Evolutionary conservation across 2,113 vertebrate species (phyloP), one percentile per base, ranked within the genome.

Genomic region (Copsychus sechellarum): DNA sequence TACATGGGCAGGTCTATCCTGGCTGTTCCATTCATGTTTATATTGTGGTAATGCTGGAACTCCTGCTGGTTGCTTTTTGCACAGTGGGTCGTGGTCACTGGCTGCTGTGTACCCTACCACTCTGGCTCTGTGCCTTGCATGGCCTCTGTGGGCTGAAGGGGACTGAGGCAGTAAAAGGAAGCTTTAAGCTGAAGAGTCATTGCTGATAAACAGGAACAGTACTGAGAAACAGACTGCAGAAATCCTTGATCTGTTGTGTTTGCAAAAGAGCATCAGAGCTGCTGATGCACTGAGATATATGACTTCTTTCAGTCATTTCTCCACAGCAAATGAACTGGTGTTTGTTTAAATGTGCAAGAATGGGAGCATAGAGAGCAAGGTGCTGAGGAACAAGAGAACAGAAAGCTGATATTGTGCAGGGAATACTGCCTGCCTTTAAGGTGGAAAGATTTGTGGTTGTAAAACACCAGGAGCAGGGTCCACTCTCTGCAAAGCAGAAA

Each of bases 1-100:
- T 24, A 25, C 3, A 0, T 0, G 0, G 51, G 57, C 38, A 34
- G 34, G 25, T 40, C 61, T 86, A 2, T 56, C 18, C 21, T 5
- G 54, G 47, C 42, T 73, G 16, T 29, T 38, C 16, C 31, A 3
- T 29, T 72, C 1, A 2, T 65, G 58, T 45, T 80, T 79, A 33
- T 56, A 40, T 5, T 11, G 23, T 14, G 34, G 38, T 1, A 8
- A 11, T 60, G 47, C 36, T 34, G 34, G 67, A 53, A 53, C 33
- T 88, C 47, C 72, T 67, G 60, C 28, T 20, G 24, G 51, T 18
- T 2, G 12, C 43, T 5, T n/a, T 10, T 13, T 58, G n/a, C 31
- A 9, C 7, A 2, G 13, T 1, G 12, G 10, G 21, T 21, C 17
- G 11, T 8, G 45, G 42, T 23, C 66, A 70, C 50, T 5, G 12